Evolutionary conservation across 2,888 invertebrate species (phyloP).

Genomic region (Amorpha juglandis): DNA sequence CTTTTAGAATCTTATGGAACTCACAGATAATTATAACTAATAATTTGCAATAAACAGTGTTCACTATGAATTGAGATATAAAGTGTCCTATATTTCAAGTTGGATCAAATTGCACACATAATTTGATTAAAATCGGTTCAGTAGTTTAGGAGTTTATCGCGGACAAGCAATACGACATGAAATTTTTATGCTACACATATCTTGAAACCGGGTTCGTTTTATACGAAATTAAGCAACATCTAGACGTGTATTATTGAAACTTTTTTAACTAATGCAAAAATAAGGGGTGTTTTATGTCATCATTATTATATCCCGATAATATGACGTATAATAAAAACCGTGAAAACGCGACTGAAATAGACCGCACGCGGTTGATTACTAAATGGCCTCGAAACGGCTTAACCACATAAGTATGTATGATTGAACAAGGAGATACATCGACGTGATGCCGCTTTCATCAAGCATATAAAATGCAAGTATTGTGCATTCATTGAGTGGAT

Average conservation of each 20-base stretch:
- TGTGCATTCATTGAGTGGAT: neutral
- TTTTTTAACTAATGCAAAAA: neutral
- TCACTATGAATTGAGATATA: too few relatives aligned
- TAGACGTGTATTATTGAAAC: neutral
- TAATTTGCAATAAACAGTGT: too few relatives aligned
- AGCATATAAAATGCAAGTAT: neutral
- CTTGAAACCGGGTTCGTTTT: too few relatives aligned
- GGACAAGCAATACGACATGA: too few relatives aligned
- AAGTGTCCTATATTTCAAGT: too few relatives aligned
- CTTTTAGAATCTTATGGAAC: too few relatives aligned
- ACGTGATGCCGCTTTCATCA: neutral
- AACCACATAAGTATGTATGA: neutral
- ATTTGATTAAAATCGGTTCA: too few relatives aligned
- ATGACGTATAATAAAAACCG: neutral
- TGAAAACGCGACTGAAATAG: constrained; percentile 15
- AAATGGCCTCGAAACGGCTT: constrained; percentile 3
- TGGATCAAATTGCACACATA: too few relatives aligned
- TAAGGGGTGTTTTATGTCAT: neutral
- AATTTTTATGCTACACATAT: too few relatives aligned
- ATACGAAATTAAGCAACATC: too few relatives aligned
- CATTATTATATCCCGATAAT: neutral
- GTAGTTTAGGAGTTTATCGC: too few relatives aligned
- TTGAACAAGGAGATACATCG: neutral
- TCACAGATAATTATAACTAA: too few relatives aligned
- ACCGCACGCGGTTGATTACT: constrained; percentile 10